Conservation (phyloP, 2,113 vertebrate species). For the Colinus virginianus region DNA sequence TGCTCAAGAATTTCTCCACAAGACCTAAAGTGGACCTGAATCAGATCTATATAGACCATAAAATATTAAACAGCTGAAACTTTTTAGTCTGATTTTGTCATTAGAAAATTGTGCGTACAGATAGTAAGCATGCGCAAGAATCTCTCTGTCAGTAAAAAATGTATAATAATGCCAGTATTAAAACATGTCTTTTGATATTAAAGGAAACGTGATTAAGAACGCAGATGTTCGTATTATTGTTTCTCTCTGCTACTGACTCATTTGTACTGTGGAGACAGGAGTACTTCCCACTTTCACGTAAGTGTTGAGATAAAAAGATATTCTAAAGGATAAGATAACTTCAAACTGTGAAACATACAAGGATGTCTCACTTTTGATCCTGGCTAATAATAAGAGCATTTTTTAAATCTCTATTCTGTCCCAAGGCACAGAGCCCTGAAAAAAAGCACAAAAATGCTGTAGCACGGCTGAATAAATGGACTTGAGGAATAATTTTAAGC, state of each 20-base stretch:
- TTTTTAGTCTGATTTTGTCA: neutral
- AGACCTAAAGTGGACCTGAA: neutral
- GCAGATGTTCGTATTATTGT: neutral
- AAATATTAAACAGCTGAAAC: neutral
- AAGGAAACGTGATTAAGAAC: neutral
- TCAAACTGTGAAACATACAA: neutral
- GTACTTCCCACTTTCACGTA: neutral
- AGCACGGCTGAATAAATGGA: neutral
- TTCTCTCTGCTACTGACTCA: neutral
- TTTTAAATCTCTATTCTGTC: neutral
- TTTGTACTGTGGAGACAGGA: neutral
- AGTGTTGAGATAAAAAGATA: neutral
- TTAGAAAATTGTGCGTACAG: neutral
- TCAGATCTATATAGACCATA: neutral
- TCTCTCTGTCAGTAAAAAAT: neutral
- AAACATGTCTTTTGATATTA: neutral
- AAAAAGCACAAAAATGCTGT: neutral
- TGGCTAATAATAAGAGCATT: neutral
- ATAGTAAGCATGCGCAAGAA: fast-evolving
- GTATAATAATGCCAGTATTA: neutral
- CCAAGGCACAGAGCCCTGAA: neutral
- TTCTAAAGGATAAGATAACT: neutral
- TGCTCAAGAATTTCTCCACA: neutral
- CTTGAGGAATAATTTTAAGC: neutral
- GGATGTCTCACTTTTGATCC: neutral